These are phyloP conservation scores for Cistogaster globosa DNA, from an alignment of 2,888 invertebrate species.

Conservation along the genomic window DNA sequence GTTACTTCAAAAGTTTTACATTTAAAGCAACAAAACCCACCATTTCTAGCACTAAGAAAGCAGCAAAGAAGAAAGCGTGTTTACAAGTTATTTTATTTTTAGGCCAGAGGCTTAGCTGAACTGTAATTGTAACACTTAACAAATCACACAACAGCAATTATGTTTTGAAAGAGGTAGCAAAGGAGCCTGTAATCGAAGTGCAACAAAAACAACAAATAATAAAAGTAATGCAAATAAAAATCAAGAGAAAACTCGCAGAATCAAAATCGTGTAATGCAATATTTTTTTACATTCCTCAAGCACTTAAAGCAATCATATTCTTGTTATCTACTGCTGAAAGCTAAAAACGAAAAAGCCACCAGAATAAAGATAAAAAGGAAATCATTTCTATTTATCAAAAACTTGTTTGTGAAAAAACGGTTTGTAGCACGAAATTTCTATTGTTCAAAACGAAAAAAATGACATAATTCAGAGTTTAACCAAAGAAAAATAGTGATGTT, in stretches of 20 bases:
- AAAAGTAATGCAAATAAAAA: background rate
- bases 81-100: slow-evolving; percentile 35
- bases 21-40: slow-evolving; percentile 47
- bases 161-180: background rate
- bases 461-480: no score
- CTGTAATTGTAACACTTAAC: slow-evolving; percentile 38
- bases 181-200: slow-evolving; percentile 16
- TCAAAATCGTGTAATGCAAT: background rate
- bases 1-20: slow-evolving; percentile 37
- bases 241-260: background rate
- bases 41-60: slow-evolving; percentile 13
- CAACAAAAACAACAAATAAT: background rate
- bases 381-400: no score
- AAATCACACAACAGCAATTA: background rate
- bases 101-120: slow-evolving; percentile 56
- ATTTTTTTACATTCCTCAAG: background rate
- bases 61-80: slow-evolving; percentile 6
- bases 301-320: no score
- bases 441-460: no score
- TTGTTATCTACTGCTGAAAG: no score
- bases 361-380: no score
- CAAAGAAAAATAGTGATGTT: no score
- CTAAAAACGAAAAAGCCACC: no score
- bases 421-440: no score
- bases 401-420: no score